phyloP scores from a whole-genome alignment of 2,888 invertebrate genomes.

The Stenodema calcarata region DNA sequence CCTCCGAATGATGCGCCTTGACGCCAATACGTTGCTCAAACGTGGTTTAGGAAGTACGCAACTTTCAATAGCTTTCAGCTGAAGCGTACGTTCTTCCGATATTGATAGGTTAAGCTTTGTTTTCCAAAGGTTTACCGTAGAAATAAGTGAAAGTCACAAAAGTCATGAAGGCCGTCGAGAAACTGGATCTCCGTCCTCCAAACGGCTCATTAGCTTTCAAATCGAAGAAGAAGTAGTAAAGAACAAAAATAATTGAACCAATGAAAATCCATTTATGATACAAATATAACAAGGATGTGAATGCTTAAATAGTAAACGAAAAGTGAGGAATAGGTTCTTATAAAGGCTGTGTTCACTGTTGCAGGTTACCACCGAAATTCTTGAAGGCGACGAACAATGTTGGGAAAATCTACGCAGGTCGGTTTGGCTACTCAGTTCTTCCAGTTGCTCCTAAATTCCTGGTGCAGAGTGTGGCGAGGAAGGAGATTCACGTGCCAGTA shows the following conservation, averaged over 20 bases:
- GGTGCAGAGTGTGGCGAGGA: slow-evolving; percentile 45
- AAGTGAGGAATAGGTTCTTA: too few species aligned
- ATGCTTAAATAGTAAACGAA: too few species aligned
- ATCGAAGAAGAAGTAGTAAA: background rate
- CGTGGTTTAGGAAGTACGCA: too few species aligned
- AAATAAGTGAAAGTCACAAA: background rate
- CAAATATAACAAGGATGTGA: background rate
- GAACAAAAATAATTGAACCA: background rate
- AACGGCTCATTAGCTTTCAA: background rate
- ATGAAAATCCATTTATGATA: background rate
- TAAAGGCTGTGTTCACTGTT: background rate
- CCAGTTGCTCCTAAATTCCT: slow-evolving; percentile 53
- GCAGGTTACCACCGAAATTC: slow-evolving; percentile 55
- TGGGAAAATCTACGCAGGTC: slow-evolving; percentile 53
- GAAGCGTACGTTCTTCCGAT: too few species aligned
- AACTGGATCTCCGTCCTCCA: background rate
- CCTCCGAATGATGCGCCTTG: too few species aligned
- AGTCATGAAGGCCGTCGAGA: background rate
- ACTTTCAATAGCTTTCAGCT: too few species aligned
- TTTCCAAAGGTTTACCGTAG: background rate
- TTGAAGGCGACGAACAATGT: slow-evolving; percentile 55
- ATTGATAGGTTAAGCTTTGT: background rate
- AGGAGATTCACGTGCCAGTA: slow-evolving; percentile 47
- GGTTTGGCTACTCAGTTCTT: slow-evolving; percentile 53
- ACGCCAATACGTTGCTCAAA: too few species aligned